Conservation (phyloP, 2,113 vertebrate genomes). For the Condylura cristata region DNA sequence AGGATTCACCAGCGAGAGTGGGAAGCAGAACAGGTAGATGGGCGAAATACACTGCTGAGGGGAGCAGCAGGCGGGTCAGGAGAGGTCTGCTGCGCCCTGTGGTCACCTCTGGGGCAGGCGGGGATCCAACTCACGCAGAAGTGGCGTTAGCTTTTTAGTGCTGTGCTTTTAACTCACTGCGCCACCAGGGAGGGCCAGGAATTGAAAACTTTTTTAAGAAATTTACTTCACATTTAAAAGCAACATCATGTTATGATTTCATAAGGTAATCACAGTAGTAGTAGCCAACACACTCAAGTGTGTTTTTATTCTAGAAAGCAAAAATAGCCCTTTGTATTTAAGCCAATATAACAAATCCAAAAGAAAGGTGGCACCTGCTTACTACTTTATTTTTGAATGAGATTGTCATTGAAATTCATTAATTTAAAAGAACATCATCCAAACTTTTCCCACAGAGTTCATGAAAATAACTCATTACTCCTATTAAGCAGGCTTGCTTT, state of each 20-base stretch:
- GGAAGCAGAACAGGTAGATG: no score
- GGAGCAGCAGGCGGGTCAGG: no score
- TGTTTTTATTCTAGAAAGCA: slow-evolving; percentile 42
- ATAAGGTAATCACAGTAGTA: background rate
- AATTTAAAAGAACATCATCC: slow-evolving; percentile 27
- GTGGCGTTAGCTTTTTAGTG: no score
- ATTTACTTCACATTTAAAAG: slow-evolving; percentile 36
- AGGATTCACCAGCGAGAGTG: no score
- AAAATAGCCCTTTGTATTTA: slow-evolving; percentile 43
- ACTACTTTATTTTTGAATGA: slow-evolving; percentile 21
- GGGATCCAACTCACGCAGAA: no score
- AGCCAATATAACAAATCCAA: background rate
- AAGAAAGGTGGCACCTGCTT: background rate
- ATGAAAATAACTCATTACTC: slow-evolving; percentile 49
- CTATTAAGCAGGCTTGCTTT: slow-evolving; percentile 21
- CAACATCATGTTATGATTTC: background rate
- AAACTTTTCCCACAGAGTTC: background rate
- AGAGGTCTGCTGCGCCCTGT: no score
- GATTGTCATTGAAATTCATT: slow-evolving; percentile 38
- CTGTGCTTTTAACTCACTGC: no score
- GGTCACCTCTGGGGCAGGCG: no score
- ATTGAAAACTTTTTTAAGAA: slow-evolving; percentile 5
- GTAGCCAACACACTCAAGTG: background rate
- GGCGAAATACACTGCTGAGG: no score
- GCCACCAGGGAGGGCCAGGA: no score